A percentile compares a stretch with the other conserved stretches of the same genome.
Conservation (phyloP, 2,113 vertebrate species). For the Psittacula cyanocephala region DNA sequence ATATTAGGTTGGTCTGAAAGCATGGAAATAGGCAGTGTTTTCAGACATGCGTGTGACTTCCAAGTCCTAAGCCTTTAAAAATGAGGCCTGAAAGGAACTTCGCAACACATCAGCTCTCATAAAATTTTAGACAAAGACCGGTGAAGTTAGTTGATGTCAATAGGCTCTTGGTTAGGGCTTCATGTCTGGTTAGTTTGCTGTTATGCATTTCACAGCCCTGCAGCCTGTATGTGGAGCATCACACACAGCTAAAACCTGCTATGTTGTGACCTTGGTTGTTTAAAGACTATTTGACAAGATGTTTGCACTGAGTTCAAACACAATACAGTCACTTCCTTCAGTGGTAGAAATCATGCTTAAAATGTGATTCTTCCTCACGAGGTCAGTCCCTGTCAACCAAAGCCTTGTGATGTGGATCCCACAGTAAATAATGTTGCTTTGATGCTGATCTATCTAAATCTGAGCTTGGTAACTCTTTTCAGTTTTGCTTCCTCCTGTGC, state of each 20-base stretch:
- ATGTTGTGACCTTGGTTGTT: not conserved
- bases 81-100: not conserved
- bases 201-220: not conserved
- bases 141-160: not conserved
- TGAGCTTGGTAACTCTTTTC: not conserved
- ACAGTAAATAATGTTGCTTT: not conserved
- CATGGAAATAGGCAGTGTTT: not conserved
- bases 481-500: not conserved
- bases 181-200: not conserved
- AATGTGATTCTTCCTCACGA: not conserved
- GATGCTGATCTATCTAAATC: not conserved
- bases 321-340: conserved; percentile 35
- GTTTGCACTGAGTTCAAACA: conserved; percentile 16
- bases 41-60: not conserved
- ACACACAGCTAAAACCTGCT: not conserved
- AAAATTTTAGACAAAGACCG: not conserved
- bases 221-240: not conserved
- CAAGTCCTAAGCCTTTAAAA: not conserved
- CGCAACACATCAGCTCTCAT: not conserved
- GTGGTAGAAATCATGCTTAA: conserved; percentile 5
- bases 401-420: not conserved
- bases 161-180: not conserved
- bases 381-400: conserved; percentile 2
- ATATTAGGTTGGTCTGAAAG: not conserved
- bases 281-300: conserved; percentile 33